Conservation (phyloP, 2,113 vertebrate species). For the Platycercus adscitus region DNA sequence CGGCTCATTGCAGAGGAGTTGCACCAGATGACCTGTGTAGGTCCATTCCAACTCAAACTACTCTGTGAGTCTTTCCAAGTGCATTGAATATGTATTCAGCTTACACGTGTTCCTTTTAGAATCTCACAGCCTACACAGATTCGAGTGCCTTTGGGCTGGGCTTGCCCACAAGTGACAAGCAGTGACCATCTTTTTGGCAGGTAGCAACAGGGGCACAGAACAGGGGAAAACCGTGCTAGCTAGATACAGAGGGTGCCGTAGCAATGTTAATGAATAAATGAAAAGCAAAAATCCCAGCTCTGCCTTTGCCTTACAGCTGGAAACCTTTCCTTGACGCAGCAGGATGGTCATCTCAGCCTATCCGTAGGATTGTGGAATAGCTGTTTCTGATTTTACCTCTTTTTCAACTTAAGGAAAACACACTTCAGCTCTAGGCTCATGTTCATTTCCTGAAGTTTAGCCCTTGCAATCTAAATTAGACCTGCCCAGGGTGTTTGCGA, state of each 20-base stretch:
- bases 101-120: rapidly evolving
- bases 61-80: rapidly evolving
- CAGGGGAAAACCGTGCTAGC: neutral
- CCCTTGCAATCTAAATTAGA: neutral
- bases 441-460: conserved; percentile 26
- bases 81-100: neutral
- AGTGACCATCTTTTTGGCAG: neutral
- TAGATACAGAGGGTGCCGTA: neutral
- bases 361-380: neutral
- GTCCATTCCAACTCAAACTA: neutral
- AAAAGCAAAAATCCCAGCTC: neutral
- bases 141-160: neutral
- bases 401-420: conserved; percentile 32
- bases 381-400: neutral
- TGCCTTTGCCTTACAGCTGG: neutral
- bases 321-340: neutral
- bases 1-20: neutral
- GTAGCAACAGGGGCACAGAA: neutral
- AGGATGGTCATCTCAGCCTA: neutral
- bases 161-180: neutral
- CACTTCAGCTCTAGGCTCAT: neutral
- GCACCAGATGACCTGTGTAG: neutral
- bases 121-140: rapidly evolving
- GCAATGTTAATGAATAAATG: neutral
- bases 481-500: conserved; percentile 10